Conservation (phyloP, 2,888 invertebrate genomes). For the Xiphydria camelus region DNA sequence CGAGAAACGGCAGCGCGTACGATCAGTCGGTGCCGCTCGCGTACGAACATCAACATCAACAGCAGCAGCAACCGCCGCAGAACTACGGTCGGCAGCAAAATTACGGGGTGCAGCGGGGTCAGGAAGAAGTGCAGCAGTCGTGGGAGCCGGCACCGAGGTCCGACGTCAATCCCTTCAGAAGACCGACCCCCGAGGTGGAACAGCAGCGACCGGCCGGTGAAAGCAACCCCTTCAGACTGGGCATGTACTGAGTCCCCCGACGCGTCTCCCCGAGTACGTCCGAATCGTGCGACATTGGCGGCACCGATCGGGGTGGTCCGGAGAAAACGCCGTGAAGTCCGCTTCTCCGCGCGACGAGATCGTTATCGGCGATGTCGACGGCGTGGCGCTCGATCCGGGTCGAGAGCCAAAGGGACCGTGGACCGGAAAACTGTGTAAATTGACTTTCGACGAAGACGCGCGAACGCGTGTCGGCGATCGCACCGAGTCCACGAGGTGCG, state of each 20-base stretch:
- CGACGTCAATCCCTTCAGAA: conserved; percentile 59
- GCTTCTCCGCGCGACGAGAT: too few relatives aligned
- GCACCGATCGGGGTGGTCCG: too few relatives aligned
- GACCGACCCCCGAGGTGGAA: conserved; percentile 59
- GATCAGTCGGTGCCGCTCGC: conserved; percentile 51
- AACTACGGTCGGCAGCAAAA: conserved; percentile 6
- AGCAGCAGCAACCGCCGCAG: conserved; percentile 19
- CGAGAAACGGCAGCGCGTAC: conserved; percentile 41
- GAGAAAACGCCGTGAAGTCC: too few relatives aligned
- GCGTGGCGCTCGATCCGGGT: neutral
- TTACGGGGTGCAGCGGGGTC: conserved; percentile 23
- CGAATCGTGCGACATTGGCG: too few relatives aligned
- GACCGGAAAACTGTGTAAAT: too few relatives aligned
- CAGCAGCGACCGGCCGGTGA: conserved; percentile 61
- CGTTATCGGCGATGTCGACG: too few relatives aligned
- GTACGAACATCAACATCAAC: conserved; percentile 49
- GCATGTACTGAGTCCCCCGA: conserved; percentile 65
- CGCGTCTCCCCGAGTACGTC: too few relatives aligned
- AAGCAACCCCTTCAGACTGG: conserved; percentile 83
- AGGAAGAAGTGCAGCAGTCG: conserved; percentile 17
- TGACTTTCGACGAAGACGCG: too few relatives aligned
- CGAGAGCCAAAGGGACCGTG: too few relatives aligned
- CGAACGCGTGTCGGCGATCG: too few relatives aligned
- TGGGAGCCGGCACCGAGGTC: conserved; percentile 25
- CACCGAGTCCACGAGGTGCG: too few relatives aligned